Conservation (phyloP, 2,888 invertebrate genomes). For the Rhabditoides inermis region DNA sequence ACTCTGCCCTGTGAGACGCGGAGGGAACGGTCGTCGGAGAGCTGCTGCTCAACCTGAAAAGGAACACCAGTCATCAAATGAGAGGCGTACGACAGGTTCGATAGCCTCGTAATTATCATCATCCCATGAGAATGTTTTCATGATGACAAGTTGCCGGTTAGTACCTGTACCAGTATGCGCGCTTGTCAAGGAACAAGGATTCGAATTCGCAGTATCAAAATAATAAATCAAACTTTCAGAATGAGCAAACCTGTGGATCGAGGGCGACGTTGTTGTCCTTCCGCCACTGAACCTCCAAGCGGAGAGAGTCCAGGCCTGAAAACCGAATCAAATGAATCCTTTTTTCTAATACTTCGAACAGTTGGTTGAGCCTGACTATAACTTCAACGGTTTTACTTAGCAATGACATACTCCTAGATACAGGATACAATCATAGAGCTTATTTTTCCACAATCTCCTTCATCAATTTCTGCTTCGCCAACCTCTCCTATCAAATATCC, state of each 20-base stretch:
- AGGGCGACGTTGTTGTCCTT: conserved; percentile 22
- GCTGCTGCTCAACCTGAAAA: conserved; percentile 1
- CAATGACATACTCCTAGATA: background rate
- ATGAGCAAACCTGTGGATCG: conserved; percentile 17
- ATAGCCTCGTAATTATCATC: too few relatives aligned
- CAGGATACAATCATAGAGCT: too few relatives aligned
- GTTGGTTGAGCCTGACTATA: background rate
- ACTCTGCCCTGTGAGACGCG: too few relatives aligned
- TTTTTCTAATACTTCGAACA: background rate
- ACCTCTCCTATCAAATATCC: too few relatives aligned
- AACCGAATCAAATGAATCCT: background rate
- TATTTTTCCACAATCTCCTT: too few relatives aligned
- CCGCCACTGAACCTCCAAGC: conserved; percentile 45
- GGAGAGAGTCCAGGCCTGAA: conserved; percentile 46
- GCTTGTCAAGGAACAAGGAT: too few relatives aligned
- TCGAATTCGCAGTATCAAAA: too few relatives aligned
- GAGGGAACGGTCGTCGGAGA: too few relatives aligned
- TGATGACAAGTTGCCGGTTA: too few relatives aligned
- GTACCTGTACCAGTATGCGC: too few relatives aligned
- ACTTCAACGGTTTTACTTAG: background rate
- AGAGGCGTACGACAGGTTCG: background rate
- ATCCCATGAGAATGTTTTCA: too few relatives aligned
- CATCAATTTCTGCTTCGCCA: too few relatives aligned
- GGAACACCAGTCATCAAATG: conserved; percentile 1
- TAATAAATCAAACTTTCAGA: background rate